Conservation (phyloP, 2,797 vertebrate species). For the Microcaecilia unicolor region DNA sequence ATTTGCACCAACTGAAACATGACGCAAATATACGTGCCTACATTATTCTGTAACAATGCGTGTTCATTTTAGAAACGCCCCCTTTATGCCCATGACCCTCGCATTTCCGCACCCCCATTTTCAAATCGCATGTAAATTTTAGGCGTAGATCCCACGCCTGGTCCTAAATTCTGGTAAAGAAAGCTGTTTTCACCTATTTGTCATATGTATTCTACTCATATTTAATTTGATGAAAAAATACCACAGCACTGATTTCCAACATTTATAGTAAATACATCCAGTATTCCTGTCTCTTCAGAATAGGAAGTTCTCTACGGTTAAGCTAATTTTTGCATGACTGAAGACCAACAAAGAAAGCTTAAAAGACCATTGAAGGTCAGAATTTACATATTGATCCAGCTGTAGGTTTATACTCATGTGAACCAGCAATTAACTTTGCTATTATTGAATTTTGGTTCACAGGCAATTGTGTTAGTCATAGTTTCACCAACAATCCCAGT, state of each 20-base stretch:
- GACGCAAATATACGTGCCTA: too few species aligned
- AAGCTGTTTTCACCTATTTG: not conserved
- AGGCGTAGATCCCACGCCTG: too few species aligned
- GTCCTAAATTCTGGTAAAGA: not conserved
- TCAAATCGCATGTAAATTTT: too few species aligned
- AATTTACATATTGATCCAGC: slow-evolving; percentile 72
- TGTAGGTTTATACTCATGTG: slow-evolving; percentile 60
- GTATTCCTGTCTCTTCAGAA: slow-evolving; percentile 33
- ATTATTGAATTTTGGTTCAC: slow-evolving; percentile 63
- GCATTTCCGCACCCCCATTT: too few species aligned
- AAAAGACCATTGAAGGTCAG: slow-evolving; percentile 69
- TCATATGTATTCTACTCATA: not conserved
- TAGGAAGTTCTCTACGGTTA: slow-evolving; percentile 46
- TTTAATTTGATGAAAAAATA: not conserved
- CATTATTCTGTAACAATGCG: too few species aligned
- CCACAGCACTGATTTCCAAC: not conserved
- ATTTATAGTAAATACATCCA: slow-evolving; percentile 11
- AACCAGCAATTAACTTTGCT: slow-evolving; percentile 66
- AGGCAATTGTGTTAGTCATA: slow-evolving; percentile 59
- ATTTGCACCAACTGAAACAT: too few species aligned
- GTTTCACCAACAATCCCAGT: slow-evolving; percentile 42
- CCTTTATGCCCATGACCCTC: too few species aligned
- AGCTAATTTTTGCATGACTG: slow-evolving; percentile 59
- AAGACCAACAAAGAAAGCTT: slow-evolving; percentile 52
- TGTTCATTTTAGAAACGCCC: too few species aligned